Conservation (phyloP, 2,113 vertebrate species). For the Nansenia antarctica region DNA sequence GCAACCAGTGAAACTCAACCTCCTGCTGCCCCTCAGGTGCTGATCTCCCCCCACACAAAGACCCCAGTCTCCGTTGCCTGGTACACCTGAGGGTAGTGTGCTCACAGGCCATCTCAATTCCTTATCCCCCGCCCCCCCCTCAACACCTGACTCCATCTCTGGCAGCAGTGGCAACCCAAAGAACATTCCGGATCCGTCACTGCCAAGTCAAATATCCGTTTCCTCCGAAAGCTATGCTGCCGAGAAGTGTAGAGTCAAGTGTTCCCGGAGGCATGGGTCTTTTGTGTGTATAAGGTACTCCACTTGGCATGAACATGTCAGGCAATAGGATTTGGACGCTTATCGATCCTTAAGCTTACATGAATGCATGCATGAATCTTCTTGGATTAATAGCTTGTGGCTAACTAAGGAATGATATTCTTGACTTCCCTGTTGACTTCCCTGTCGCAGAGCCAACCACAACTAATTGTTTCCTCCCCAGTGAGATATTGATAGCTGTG, state of each 20-base stretch:
- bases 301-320: too few relatives aligned
- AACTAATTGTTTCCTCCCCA: not conserved
- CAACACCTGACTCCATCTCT: constrained; percentile 29
- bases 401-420: not conserved
- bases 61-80: constrained; percentile 14
- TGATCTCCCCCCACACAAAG: constrained; percentile 38
- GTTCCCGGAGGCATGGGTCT: not conserved
- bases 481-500: not conserved
- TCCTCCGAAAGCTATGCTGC: constrained; percentile 9
- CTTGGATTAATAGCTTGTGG: too few relatives aligned
- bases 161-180: too few relatives aligned
- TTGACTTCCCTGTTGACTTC: not conserved
- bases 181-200: constrained; percentile 55
- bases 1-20: constrained; percentile 37
- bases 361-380: too few relatives aligned
- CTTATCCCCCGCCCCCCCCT: constrained; percentile 9
- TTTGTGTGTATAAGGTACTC: too few relatives aligned
- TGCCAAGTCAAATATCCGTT: constrained; percentile 48
- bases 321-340: too few relatives aligned
- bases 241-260: not conserved
- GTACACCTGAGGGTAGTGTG: constrained; percentile 49
- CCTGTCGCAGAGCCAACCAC: not conserved
- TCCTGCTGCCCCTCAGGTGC: constrained; percentile 45
- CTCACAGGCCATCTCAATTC: constrained; percentile 24
- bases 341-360: too few relatives aligned